Conservation (phyloP, 2,797 vertebrate species). For the Acipenser transmontanus region DNA sequence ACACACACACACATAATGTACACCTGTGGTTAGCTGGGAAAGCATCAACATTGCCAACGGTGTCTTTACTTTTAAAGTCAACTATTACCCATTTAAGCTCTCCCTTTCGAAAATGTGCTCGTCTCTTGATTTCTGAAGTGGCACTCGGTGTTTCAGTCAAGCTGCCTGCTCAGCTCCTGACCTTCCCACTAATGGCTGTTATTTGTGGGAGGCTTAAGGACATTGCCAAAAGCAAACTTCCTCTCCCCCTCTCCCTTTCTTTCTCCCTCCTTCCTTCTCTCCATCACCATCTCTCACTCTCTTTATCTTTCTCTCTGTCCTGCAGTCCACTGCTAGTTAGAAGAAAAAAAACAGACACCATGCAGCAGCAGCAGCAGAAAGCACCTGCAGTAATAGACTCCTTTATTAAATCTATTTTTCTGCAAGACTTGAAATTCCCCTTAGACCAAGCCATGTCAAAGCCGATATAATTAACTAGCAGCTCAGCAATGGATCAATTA, state of each 20-base stretch:
- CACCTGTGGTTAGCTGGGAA: slow-evolving; percentile 68
- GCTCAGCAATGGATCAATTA: slow-evolving; percentile 99
- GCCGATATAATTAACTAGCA: slow-evolving; percentile 99
- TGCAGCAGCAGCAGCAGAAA: slow-evolving; percentile 54
- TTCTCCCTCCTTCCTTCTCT: slow-evolving; percentile 34
- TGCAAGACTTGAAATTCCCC: slow-evolving; percentile 94
- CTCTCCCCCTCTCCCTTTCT: slow-evolving; percentile 46
- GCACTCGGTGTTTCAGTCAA: slow-evolving; percentile 88
- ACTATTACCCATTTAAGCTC: slow-evolving; percentile 76
- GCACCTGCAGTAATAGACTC: slow-evolving; percentile 83
- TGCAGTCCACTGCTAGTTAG: slow-evolving; percentile 41
- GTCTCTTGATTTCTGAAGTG: slow-evolving; percentile 91
- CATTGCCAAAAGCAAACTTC: slow-evolving; percentile 71
- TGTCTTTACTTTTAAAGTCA: slow-evolving; percentile 65
- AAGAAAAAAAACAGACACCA: slow-evolving; percentile 24
- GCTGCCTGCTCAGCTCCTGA: slow-evolving; percentile 86
- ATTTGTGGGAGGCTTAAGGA: slow-evolving; percentile 87
- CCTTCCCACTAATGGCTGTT: slow-evolving; percentile 93
- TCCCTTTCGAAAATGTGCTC: slow-evolving; percentile 71
- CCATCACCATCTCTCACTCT: slow-evolving; percentile 12
- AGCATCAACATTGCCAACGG: slow-evolving; percentile 63
- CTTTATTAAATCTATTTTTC: slow-evolving; percentile 99
- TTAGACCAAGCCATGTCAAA: slow-evolving; percentile 91
- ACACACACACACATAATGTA: slow-evolving; percentile 57
- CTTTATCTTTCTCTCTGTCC: slow-evolving; percentile 35